Evolutionary conservation across 2,888 invertebrate genomes (phyloP).

Genomic region (Drosophila bunnanda): DNA sequence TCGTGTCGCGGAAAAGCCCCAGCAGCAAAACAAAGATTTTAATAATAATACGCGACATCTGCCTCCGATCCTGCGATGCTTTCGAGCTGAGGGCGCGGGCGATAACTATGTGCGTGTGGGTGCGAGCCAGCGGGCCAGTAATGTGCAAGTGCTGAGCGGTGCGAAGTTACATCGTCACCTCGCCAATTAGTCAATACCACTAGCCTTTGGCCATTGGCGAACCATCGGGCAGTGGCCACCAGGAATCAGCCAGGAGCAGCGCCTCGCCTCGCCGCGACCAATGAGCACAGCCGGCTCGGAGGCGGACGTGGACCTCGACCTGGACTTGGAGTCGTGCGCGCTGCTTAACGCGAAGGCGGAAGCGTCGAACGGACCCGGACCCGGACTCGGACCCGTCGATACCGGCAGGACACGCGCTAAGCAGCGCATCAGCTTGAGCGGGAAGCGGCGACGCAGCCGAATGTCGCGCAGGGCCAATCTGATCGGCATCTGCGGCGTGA

Average conservation of each 20-base stretch:
- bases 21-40: slow-evolving; percentile 15
- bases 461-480: slow-evolving; percentile 85
- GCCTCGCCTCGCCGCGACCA: slow-evolving; percentile 44
- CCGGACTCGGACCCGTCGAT: slow-evolving; percentile 25
- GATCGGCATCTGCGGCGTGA: slow-evolving; percentile 84
- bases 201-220: slow-evolving; percentile 4
- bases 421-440: slow-evolving; percentile 73
- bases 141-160: slow-evolving; percentile 27
- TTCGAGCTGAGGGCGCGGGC: slow-evolving; percentile 37
- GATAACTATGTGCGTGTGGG: slow-evolving; percentile 35
- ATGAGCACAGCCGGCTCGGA: slow-evolving; percentile 58
- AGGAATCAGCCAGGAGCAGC: slow-evolving; percentile 24
- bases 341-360: slow-evolving; percentile 70
- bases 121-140: slow-evolving; percentile 25
- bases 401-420: slow-evolving; percentile 75
- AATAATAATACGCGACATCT: slow-evolving; percentile 25
- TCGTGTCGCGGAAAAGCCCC: slow-evolving; percentile 28
- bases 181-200: slow-evolving; percentile 23
- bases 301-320: slow-evolving; percentile 29
- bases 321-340: slow-evolving; percentile 68
- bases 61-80: slow-evolving; percentile 32
- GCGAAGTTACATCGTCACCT: slow-evolving; percentile 9
- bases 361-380: slow-evolving; percentile 21
- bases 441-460: slow-evolving; percentile 78
- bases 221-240: slow-evolving; percentile 15